Percentiles rank a stretch among this genome's conserved stretches.
Evolutionary conservation across 2,113 vertebrate species (phyloP).

Genomic region (Microcebus murinus): DNA sequence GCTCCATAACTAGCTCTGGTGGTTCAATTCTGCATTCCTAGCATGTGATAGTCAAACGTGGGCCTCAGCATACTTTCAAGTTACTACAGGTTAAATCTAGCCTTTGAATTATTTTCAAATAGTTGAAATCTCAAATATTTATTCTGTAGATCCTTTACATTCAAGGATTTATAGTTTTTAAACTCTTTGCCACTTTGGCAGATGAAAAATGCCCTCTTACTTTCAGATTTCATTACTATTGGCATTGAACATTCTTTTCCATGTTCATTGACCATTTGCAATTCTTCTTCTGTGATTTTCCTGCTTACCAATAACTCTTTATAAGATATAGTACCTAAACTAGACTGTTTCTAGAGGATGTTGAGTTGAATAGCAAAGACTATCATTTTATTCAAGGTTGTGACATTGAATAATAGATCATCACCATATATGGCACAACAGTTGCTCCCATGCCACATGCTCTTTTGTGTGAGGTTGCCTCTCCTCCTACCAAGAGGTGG

Average conservation of each 20-base stretch:
- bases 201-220: constrained; percentile 12
- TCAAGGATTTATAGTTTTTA: background rate
- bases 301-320: constrained; percentile 36
- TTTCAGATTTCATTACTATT: constrained; percentile 26
- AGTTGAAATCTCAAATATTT: constrained; percentile 38
- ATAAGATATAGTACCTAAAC: background rate
- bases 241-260: background rate
- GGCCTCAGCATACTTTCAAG: constrained; percentile 43
- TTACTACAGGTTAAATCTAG: constrained; percentile 39
- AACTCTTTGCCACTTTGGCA: background rate
- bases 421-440: background rate
- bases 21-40: constrained; percentile 42
- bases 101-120: constrained; percentile 51
- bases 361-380: constrained; percentile 17
- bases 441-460: background rate
- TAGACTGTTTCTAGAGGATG: constrained; percentile 8
- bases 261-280: constrained; percentile 21
- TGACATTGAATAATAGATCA: background rate
- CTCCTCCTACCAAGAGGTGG: background rate
- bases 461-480: background rate
- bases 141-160: background rate
- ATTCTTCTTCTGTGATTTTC: constrained; percentile 47
- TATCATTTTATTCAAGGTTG: background rate
- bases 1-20: constrained; percentile 44
- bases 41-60: constrained; percentile 46